phyloP scores from a whole-genome alignment of 2,797 vertebrate species.

The Silurus aristotelis region DNA sequence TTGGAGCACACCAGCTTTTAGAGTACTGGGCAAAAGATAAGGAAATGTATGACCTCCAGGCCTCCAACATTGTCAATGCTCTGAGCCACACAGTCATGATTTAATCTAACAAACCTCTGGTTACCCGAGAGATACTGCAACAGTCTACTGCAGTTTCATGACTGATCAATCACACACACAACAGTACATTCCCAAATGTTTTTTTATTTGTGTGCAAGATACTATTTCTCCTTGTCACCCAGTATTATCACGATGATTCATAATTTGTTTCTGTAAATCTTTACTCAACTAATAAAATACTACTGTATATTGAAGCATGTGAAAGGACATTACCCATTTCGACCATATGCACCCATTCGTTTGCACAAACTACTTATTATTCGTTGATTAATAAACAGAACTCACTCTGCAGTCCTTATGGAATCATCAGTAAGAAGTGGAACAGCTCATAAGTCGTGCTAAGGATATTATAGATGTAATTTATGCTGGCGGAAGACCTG shows the following conservation, averaged over 20 bases:
- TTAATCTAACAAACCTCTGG: constrained; percentile 20
- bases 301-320: constrained; percentile 66
- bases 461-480: constrained; percentile 69
- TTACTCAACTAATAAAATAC: constrained; percentile 75
- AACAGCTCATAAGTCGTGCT: constrained; percentile 73
- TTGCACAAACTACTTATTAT: constrained; percentile 76
- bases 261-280: constrained; percentile 72
- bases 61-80: neutral
- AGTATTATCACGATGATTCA: constrained; percentile 63
- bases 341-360: constrained; percentile 75
- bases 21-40: neutral
- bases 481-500: constrained; percentile 35
- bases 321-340: constrained; percentile 73
- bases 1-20: neutral
- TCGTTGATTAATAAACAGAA: constrained; percentile 79
- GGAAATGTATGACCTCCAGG: neutral
- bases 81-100: neutral
- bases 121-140: neutral
- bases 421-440: constrained; percentile 71
- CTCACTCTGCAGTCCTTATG: constrained; percentile 63
- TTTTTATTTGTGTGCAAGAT: constrained; percentile 21
- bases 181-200: constrained; percentile 32
- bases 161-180: constrained; percentile 21
- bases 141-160: constrained; percentile 1
- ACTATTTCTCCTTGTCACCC: constrained; percentile 16